These are phyloP conservation scores for Anhinga rufa DNA, from an alignment of 2,113 vertebrate genomes.

Conservation along the genomic window DNA sequence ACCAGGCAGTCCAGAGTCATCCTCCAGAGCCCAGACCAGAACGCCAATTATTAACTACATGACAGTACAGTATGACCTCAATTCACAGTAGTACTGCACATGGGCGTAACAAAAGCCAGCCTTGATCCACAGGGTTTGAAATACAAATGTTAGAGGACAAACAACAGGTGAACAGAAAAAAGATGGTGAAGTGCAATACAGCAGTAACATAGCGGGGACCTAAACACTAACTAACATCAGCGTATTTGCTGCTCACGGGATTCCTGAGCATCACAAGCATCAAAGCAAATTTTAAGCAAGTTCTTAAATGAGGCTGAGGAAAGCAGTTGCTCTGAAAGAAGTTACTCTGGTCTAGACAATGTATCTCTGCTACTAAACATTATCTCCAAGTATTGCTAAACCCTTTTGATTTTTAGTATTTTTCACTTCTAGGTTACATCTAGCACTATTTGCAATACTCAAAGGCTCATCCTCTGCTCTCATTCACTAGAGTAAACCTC, in stretches of 20 bases:
- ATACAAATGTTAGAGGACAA: not conserved
- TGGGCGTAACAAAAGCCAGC: accelerated
- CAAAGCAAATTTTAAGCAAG: not conserved
- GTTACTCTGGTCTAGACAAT: not conserved
- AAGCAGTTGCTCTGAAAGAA: not conserved
- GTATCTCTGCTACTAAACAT: not conserved
- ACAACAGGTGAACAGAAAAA: not conserved
- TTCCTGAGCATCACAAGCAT: not conserved
- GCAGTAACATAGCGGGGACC: not conserved
- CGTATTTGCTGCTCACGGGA: too few species aligned
- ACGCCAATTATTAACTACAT: not conserved
- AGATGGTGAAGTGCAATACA: not conserved
- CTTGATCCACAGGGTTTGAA: not conserved
- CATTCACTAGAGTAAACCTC: not conserved
- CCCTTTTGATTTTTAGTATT: not conserved
- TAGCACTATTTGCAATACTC: not conserved
- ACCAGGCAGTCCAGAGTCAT: not conserved
- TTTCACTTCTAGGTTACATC: not conserved
- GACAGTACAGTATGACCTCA: not conserved
- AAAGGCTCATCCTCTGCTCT: not conserved
- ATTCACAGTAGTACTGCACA: not conserved
- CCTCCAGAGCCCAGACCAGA: not conserved
- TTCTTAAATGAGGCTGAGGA: not conserved
- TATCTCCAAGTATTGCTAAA: not conserved
- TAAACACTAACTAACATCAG: not conserved